Conservation (phyloP, 2,113 vertebrate species). For the Oenanthe oenanthe region DNA sequence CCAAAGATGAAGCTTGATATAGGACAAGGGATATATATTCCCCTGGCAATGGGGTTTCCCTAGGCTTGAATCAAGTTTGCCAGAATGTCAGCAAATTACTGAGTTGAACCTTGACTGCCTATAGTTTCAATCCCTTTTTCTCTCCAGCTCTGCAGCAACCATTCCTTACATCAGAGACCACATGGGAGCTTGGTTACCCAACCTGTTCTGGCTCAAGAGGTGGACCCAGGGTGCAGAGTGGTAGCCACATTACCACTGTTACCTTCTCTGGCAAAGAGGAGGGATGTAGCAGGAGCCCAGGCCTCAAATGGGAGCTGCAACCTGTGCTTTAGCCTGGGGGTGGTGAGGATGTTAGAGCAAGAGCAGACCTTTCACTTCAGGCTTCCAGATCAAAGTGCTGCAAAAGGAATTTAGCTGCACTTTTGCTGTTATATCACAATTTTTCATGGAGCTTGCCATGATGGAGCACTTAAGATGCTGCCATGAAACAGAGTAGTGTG, state of each 20-base stretch:
- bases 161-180: neutral
- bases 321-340: neutral
- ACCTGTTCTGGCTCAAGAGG: neutral
- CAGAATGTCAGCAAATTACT: neutral
- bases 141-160: neutral
- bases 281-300: neutral
- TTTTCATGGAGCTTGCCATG: neutral
- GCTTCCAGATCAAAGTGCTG: neutral
- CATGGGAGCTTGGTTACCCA: neutral
- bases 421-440: neutral
- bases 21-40: neutral
- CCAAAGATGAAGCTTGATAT: neutral
- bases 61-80: neutral
- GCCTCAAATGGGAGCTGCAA: neutral
- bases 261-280: neutral
- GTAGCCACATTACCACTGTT: fast-evolving
- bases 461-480: neutral
- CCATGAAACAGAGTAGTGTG: neutral
- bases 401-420: neutral
- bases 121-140: neutral
- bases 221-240: neutral
- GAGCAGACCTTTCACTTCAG: neutral
- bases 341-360: neutral
- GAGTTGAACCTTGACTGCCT: neutral
- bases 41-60: neutral